These are phyloP conservation scores for Phrynosoma platyrhinos DNA, from an alignment of 2,113 vertebrate genomes.

Conservation along the genomic window DNA sequence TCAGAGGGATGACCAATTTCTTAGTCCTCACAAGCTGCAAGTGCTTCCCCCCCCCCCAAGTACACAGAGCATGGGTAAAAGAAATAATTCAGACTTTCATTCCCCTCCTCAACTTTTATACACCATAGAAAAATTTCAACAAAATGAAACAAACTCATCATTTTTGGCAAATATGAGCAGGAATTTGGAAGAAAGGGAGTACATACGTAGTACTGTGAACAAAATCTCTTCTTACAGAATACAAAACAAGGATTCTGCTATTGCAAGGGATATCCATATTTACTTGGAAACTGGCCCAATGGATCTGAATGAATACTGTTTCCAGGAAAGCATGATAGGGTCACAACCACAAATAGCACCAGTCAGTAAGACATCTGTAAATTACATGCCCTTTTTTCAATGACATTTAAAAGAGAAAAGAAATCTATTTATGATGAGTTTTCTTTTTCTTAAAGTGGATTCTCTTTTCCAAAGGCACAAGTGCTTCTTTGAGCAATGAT, in stretches of 20 bases:
- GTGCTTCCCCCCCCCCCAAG: no score
- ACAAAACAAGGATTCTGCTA: neutral
- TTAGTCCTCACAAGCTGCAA: neutral
- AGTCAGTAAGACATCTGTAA: neutral
- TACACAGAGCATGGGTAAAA: no score
- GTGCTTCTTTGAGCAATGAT: neutral
- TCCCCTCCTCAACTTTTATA: neutral
- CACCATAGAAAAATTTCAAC: neutral
- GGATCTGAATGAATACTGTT: neutral
- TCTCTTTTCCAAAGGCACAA: neutral
- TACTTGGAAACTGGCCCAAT: neutral
- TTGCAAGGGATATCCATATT: neutral
- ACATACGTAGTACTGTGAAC: neutral
- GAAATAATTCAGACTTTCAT: neutral
- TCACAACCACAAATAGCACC: neutral
- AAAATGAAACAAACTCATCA: neutral
- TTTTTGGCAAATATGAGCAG: neutral
- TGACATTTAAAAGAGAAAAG: neutral
- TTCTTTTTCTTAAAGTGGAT: neutral
- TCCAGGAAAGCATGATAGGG: neutral
- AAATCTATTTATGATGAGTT: neutral
- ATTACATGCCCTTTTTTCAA: neutral
- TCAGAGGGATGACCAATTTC: neutral
- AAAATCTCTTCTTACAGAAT: neutral
- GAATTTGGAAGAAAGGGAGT: neutral